Percentiles rank a stretch among this genome's conserved stretches.
These are phyloP conservation scores for Nomada lathburiana DNA, from an alignment of 2,888 invertebrate species.

Conservation along the genomic window DNA sequence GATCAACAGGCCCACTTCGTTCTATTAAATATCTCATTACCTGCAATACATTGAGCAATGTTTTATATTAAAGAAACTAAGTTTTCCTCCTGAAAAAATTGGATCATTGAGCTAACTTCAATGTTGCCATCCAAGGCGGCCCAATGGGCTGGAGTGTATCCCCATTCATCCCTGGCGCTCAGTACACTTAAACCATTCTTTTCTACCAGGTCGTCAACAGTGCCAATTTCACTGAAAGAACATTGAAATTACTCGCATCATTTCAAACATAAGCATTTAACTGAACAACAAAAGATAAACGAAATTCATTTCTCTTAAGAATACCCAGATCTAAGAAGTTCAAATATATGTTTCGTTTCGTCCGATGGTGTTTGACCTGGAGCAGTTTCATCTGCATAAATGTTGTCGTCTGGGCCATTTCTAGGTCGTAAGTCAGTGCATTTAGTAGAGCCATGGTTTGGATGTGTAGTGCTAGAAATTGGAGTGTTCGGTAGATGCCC, in stretches of 20 bases:
- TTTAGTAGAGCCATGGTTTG: slow-evolving; percentile 70
- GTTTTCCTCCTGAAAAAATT: background rate
- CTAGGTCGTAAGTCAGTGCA: slow-evolving; percentile 68
- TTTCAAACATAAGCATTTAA: background rate
- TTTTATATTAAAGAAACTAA: background rate
- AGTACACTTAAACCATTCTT: slow-evolving; percentile 90
- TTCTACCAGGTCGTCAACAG: slow-evolving; percentile 93
- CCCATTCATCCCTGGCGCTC: slow-evolving; percentile 94
- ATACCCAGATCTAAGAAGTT: slow-evolving; percentile 93
- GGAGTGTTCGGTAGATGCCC: slow-evolving; percentile 82
- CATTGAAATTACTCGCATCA: background rate
- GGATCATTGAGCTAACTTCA: slow-evolving; percentile 85
- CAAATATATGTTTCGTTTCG: slow-evolving; percentile 90
- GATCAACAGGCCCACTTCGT: slow-evolving; percentile 92
- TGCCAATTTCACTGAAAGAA: slow-evolving; percentile 90
- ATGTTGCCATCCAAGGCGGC: slow-evolving; percentile 95
- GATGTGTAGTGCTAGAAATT: slow-evolving; percentile 77
- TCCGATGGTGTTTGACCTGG: slow-evolving; percentile 80
- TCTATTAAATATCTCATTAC: slow-evolving; percentile 94
- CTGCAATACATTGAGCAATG: slow-evolving; percentile 59
- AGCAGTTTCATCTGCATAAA: slow-evolving; percentile 79
- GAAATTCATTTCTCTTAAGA: slow-evolving; percentile 80
- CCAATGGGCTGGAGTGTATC: slow-evolving; percentile 97
- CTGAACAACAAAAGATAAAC: background rate
- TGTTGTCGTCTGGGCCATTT: slow-evolving; percentile 79